Base-by-base conservation (phyloP, 2,113 vertebrate genomes). In the Gallinago media region DNA sequence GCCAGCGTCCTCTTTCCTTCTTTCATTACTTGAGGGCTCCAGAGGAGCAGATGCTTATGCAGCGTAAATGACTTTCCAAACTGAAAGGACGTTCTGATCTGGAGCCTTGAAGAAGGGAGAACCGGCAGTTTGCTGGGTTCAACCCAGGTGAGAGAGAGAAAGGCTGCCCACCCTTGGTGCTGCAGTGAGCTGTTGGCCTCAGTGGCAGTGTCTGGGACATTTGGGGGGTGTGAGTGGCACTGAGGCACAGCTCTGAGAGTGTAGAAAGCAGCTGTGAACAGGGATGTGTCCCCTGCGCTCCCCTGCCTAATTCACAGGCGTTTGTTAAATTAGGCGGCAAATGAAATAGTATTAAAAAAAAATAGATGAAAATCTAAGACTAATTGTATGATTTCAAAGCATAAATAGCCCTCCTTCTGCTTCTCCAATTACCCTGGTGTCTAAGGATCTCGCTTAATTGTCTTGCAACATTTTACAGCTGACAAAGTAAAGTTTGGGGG, bases 241-340 rank as follows among this genome's bases (percentile, higher is more conserved):
- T 14, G 71, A 27, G 79, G 27, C 63, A 65, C 12, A 11, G 54
- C n/a, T 68, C 29, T 38, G 55, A 59, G 32, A 38, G 15, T 66
- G 6, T 22, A 22, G 27, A 52, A 52, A 66, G 27, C 55, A 81
- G 4, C 42, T 61, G 55, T 38, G 81, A 68, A 3, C 34, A 56
- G 42, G 15, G 25, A 19, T 27, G 9, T 49, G 80, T 63, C 84
- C 25, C 25, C 34, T 44, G 29, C 27, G 3, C 10, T 76, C 18
- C 8, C 8, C n/a, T 44, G 18, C 47, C 22, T 32, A 19, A 44
- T n/a, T 63, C 8, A 26, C 8, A 31, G 47, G 25, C 2, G 2
- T 85, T 89, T 87, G 44, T 73, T 87, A 76, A 91, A 72, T 67
- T 78, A 82, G 56, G 63, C 34, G 82, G 70, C 36, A 91, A 94